These are phyloP conservation scores for Druon quercuslanigerum DNA, from an alignment of 1,140 invertebrate species.

Conservation along the genomic window DNA sequence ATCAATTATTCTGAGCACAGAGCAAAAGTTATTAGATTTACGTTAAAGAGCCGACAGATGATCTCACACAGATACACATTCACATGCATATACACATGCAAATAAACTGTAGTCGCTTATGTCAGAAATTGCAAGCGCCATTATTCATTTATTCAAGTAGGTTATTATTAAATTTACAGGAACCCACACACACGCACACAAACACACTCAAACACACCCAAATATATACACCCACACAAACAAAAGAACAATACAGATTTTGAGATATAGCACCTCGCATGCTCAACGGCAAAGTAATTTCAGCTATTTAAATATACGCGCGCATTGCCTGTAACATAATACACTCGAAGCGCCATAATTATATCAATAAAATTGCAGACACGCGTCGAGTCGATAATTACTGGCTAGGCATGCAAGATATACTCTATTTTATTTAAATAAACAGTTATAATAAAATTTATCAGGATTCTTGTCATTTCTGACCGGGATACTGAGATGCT, in stretches of 20 bases:
- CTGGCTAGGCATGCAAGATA: neutral
- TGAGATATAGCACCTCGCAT: constrained; percentile 43
- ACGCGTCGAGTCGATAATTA: constrained; percentile 42
- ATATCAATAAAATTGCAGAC: constrained; percentile 48
- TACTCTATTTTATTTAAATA: constrained; percentile 15
- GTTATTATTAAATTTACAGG: constrained; percentile 9
- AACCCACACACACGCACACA: neutral
- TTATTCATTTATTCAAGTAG: constrained; percentile 26
- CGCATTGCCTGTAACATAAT: constrained; percentile 48
- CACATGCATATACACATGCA: neutral
- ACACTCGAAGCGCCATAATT: constrained; percentile 47
- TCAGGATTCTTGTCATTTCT: neutral
- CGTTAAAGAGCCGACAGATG: neutral
- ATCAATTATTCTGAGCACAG: neutral
- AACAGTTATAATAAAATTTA: neutral
- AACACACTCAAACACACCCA: too few relatives aligned
- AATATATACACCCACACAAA: too few relatives aligned
- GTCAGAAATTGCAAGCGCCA: constrained; percentile 4
- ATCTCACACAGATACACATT: neutral
- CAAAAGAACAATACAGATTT: constrained; percentile 54
- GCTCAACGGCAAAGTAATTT: constrained; percentile 52
- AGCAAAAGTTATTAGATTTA: neutral
- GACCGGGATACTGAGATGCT: too few relatives aligned
- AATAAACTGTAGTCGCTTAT: neutral
- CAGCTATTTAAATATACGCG: constrained; percentile 60